Evolutionary conservation across 2,113 vertebrate genomes (phyloP).

Genomic region (Paracanthobrama guichenoti): DNA sequence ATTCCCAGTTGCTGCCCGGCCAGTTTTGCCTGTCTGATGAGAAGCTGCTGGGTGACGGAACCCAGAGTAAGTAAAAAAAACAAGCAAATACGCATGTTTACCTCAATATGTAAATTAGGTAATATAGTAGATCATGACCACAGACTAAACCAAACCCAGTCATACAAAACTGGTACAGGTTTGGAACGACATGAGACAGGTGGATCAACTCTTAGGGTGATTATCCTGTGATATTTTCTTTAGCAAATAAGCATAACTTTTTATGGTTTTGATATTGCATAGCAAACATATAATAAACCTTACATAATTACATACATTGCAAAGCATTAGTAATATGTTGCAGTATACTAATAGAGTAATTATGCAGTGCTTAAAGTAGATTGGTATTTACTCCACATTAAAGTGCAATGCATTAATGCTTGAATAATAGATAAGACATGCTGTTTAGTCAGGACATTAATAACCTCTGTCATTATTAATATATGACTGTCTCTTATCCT

Average conservation of each 20-base stretch:
- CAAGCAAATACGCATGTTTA: background rate
- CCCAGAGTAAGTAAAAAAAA: slow-evolving; percentile 81
- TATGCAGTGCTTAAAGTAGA: background rate
- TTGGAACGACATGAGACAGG: background rate
- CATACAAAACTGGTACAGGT: background rate
- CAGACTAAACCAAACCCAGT: background rate
- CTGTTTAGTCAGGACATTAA: background rate
- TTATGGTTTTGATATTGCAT: background rate
- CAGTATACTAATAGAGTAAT: background rate
- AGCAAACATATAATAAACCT: background rate
- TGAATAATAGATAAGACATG: slow-evolving; percentile 3
- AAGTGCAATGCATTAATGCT: background rate
- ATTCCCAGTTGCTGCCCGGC: slow-evolving; percentile 94
- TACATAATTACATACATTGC: background rate
- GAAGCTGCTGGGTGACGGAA: slow-evolving; percentile 89
- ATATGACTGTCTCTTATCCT: background rate
- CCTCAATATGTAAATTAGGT: background rate
- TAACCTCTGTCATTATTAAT: slow-evolving; percentile 13
- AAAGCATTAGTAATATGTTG: background rate
- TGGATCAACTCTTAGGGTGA: background rate
- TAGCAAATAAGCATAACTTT: background rate
- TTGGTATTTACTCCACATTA: background rate
- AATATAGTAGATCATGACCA: background rate
- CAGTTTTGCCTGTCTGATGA: slow-evolving; percentile 93
- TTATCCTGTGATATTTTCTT: background rate